Percentiles rank a stretch among this genome's conserved stretches.
Conservation (phyloP, 1,140 invertebrate species). For the Leptopilina boulardi region DNA sequence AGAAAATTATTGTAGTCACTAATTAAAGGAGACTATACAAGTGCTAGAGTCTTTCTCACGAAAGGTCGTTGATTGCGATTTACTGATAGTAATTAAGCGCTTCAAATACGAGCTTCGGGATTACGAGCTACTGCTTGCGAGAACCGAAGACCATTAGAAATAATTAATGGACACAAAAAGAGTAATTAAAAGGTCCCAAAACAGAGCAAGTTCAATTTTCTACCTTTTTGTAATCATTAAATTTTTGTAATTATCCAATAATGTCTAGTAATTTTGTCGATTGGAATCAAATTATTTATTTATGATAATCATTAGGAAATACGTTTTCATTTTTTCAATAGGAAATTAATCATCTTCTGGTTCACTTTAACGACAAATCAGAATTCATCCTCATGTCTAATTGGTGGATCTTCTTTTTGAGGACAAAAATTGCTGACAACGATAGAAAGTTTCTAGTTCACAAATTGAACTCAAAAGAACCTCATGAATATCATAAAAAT, state of each 20-base stretch:
- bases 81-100: conserved; percentile 28
- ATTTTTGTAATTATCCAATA: not conserved
- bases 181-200: conserved; percentile 12
- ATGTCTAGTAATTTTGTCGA: not conserved
- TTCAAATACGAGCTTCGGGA: conserved; percentile 11
- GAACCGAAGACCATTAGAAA: not conserved
- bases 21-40: not conserved
- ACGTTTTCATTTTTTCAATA: too few relatives aligned
- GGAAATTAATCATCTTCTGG: too few relatives aligned
- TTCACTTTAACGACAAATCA: too few relatives aligned
- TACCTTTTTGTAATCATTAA: not conserved
- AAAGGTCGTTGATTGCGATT: conserved; percentile 24
- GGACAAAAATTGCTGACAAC: too few relatives aligned
- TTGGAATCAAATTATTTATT: too few relatives aligned
- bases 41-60: not conserved
- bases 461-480: too few relatives aligned
- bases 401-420: too few relatives aligned
- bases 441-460: too few relatives aligned
- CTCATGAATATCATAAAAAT: not conserved
- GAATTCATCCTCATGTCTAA: too few relatives aligned
- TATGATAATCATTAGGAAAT: too few relatives aligned
- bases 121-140: conserved; percentile 8
- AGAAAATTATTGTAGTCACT: conserved; percentile 13
- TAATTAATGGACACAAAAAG: conserved; percentile 12
- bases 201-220: not conserved